phyloP scores from a whole-genome alignment of 2,797 vertebrate genomes.

The Liasis olivaceus region DNA sequence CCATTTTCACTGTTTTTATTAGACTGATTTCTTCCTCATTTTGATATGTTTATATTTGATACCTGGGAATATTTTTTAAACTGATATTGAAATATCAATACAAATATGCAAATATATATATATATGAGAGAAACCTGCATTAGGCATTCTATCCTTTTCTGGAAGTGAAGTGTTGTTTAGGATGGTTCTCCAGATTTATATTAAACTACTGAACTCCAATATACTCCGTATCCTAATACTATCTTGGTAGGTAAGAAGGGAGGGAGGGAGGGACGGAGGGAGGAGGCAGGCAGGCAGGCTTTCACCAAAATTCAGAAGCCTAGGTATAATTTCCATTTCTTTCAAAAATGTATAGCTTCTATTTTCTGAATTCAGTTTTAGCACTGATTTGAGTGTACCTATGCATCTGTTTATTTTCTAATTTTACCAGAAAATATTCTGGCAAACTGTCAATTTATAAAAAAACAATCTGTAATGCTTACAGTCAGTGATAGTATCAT shows the following conservation, averaged over 20 bases:
- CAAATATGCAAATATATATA: not conserved
- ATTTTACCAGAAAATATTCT: not conserved
- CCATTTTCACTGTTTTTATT: not conserved
- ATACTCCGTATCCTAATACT: not conserved
- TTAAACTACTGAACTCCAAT: not conserved
- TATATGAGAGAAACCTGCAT: not conserved
- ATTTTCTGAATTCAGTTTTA: not conserved
- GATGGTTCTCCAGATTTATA: not conserved
- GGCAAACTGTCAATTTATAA: not conserved
- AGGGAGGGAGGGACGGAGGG: no score
- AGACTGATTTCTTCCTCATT: not conserved
- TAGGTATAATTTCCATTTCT: not conserved
- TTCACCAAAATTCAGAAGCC: not conserved
- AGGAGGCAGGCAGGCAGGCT: no score
- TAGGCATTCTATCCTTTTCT: not conserved
- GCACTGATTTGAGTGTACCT: not conserved
- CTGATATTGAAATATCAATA: no score
- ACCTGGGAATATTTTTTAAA: no score
- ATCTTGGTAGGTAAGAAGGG: not conserved
- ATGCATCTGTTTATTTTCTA: not conserved
- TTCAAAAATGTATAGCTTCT: not conserved
- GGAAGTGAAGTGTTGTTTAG: not conserved
- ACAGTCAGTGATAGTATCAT: slow-evolving; percentile 81
- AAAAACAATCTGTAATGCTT: slow-evolving; percentile 59
- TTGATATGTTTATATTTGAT: not conserved